Percentiles rank a stretch among this genome's conserved stretches.
These are phyloP conservation scores for Mesorhabditis belari DNA, from an alignment of 2,888 invertebrate species.

Conservation along the genomic window DNA sequence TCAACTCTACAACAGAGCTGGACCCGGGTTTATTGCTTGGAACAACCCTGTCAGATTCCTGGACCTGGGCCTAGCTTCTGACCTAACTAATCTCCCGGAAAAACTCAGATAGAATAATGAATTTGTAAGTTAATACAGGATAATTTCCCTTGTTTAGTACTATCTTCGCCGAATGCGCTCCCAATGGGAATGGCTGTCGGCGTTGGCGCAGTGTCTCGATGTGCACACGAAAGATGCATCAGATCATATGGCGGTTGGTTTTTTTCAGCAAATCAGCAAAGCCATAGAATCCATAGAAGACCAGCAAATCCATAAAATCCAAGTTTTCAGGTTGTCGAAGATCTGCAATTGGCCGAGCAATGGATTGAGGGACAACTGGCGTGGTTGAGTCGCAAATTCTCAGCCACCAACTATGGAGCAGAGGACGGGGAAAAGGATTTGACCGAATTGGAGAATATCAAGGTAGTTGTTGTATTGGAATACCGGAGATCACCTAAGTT, in stretches of 20 bases:
- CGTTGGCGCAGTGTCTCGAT: slow-evolving; percentile 84
- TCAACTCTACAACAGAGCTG: too few relatives aligned
- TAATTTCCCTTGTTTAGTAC: too few relatives aligned
- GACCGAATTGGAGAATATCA: slow-evolving; percentile 69
- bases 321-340: not conserved
- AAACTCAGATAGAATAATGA: too few relatives aligned
- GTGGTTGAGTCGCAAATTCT: slow-evolving; percentile 67
- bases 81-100: too few relatives aligned
- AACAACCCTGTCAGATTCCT: too few relatives aligned
- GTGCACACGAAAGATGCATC: slow-evolving; percentile 66
- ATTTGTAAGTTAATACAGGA: too few relatives aligned
- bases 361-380: not conserved
- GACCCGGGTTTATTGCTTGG: too few relatives aligned
- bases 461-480: slow-evolving; percentile 75
- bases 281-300: too few relatives aligned
- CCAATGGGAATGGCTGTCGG: slow-evolving; percentile 93
- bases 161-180: slow-evolving; percentile 82
- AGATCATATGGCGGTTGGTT: not conserved
- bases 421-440: slow-evolving; percentile 79
- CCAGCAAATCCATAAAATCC: too few relatives aligned
- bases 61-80: too few relatives aligned
- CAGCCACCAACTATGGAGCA: slow-evolving; percentile 81
- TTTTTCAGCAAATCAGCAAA: too few relatives aligned
- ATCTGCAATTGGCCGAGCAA: not conserved
- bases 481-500: too few relatives aligned